Evolutionary conservation across 2,113 vertebrate genomes (phyloP).

Genomic region (Microcebus griseorufus): DNA sequence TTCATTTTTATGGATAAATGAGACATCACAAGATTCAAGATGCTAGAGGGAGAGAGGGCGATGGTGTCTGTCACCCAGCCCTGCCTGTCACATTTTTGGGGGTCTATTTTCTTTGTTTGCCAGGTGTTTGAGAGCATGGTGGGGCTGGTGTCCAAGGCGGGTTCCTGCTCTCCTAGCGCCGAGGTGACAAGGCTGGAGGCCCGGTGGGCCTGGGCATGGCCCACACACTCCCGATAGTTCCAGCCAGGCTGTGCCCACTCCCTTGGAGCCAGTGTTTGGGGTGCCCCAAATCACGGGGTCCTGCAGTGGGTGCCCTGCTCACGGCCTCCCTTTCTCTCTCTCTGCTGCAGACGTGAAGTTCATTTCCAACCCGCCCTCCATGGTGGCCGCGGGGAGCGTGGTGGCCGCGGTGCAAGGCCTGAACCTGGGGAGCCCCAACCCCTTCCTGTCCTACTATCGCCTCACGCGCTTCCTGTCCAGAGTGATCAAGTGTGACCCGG

Average conservation of each 20-base stretch:
- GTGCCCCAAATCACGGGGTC: rapidly evolving
- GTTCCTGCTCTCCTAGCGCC: neutral
- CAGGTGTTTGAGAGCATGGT: no score
- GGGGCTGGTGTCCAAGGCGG: neutral
- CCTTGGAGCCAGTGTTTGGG: neutral
- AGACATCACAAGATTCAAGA: neutral
- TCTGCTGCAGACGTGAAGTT: slow-evolving; percentile 94
- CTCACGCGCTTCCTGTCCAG: slow-evolving; percentile 96
- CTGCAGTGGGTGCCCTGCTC: rapidly evolving
- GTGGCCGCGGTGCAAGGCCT: slow-evolving; percentile 97
- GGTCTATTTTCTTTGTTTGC: neutral
- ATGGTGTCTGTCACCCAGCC: neutral
- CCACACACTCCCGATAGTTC: neutral
- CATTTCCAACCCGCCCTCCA: slow-evolving; percentile 97
- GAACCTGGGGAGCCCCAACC: slow-evolving; percentile 90
- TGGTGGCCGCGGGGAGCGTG: slow-evolving; percentile 97
- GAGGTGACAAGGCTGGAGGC: neutral
- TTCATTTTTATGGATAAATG: neutral
- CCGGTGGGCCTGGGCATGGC: neutral
- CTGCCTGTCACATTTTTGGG: neutral
- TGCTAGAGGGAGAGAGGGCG: neutral
- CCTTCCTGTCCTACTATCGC: slow-evolving; percentile 92
- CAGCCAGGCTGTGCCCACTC: rapidly evolving
- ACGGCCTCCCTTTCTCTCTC: neutral
- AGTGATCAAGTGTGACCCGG: slow-evolving; percentile 97